Conservation (phyloP, 1,140 invertebrate species). For the Drosophila pruinosa region DNA sequence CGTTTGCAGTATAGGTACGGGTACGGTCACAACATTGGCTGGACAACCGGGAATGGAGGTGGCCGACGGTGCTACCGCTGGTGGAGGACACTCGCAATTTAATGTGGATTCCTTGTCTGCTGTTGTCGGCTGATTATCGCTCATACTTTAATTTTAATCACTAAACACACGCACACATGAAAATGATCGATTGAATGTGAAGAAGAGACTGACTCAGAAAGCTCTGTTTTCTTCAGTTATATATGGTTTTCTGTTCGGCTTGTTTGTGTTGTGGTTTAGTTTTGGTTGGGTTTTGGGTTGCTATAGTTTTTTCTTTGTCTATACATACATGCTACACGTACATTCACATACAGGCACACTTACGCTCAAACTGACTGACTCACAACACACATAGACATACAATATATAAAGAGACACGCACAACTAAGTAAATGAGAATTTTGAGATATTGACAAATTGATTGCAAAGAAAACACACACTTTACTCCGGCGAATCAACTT, state of each 20-base stretch:
- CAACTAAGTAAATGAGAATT: slow-evolving; percentile 4
- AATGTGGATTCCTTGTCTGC: slow-evolving; percentile 56
- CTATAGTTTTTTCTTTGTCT: slow-evolving; percentile 53
- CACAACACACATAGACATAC: slow-evolving; percentile 30
- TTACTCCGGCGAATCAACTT: slow-evolving; percentile 82
- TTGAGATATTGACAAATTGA: neutral
- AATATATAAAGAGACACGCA: slow-evolving; percentile 2
- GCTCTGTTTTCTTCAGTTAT: neutral
- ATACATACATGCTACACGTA: slow-evolving; percentile 15
- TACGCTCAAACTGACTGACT: slow-evolving; percentile 25
- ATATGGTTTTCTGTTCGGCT: too few relatives aligned
- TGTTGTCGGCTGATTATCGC: slow-evolving; percentile 50
- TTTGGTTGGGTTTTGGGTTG: slow-evolving; percentile 44
- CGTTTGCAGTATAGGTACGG: slow-evolving; percentile 78
- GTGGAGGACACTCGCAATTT: slow-evolving; percentile 43
- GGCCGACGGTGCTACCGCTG: slow-evolving; percentile 31
- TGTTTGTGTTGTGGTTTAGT: slow-evolving; percentile 25
- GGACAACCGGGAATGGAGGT: slow-evolving; percentile 41
- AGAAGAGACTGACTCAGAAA: neutral
- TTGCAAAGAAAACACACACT: neutral
- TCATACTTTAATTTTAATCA: slow-evolving; percentile 62
- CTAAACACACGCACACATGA: slow-evolving; percentile 15
- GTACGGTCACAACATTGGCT: slow-evolving; percentile 78
- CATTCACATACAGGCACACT: too few relatives aligned
- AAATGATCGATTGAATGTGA: neutral